These are phyloP conservation scores for Strix aluco DNA, from an alignment of 2,113 vertebrate genomes.

Conservation along the genomic window DNA sequence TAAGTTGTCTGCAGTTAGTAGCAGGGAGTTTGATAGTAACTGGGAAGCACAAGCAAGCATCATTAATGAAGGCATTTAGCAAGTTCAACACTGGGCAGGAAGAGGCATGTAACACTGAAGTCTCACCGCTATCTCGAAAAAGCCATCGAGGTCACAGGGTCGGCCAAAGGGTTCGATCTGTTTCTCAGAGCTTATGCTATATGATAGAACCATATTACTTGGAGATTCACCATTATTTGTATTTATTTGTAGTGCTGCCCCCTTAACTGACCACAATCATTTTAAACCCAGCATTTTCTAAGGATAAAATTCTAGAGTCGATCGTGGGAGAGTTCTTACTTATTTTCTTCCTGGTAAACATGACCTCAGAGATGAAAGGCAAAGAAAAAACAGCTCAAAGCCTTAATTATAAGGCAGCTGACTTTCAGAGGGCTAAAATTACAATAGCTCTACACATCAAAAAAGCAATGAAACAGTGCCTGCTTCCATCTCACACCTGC, in stretches of 20 bases:
- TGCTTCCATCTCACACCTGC: neutral
- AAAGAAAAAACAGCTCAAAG: neutral
- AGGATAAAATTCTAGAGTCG: neutral
- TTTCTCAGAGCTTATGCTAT: neutral
- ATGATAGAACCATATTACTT: neutral
- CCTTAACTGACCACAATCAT: neutral
- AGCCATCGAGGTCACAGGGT: neutral
- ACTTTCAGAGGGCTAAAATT: neutral
- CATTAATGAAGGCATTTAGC: neutral
- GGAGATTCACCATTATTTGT: neutral
- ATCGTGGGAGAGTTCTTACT: neutral
- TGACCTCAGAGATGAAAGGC: neutral
- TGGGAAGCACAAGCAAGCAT: neutral
- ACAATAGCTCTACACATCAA: neutral
- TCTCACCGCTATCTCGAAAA: neutral
- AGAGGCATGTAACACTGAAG: neutral
- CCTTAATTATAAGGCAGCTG: constrained; percentile 4
- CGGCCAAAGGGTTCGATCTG: neutral
- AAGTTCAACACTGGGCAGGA: neutral
- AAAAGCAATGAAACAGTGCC: neutral
- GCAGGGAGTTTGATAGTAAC: neutral
- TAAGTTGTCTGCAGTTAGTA: neutral
- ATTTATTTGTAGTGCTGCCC: neutral
- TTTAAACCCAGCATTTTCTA: neutral
- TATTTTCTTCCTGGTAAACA: neutral